These are phyloP conservation scores for Caenorhabditis panamensis DNA, from an alignment of 2,888 invertebrate genomes.

Conservation along the genomic window DNA sequence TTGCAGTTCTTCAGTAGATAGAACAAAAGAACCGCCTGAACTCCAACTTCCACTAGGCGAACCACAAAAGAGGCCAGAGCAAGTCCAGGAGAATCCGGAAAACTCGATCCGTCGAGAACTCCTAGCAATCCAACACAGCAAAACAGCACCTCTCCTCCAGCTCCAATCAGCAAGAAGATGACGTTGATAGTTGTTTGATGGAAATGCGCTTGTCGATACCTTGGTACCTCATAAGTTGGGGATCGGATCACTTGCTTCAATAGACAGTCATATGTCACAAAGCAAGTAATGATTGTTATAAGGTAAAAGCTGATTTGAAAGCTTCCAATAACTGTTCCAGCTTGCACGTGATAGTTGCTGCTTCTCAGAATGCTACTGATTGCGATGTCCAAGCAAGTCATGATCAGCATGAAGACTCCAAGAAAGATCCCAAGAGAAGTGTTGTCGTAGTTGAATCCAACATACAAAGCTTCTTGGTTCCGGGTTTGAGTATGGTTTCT, in stretches of 20 bases:
- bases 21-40: conserved; percentile 30
- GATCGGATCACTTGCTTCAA: conserved; percentile 1
- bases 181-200: conserved; percentile 35
- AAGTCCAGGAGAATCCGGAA: conserved; percentile 6
- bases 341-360: conserved; percentile 8
- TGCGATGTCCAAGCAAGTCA: background rate
- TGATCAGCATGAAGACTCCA: conserved; percentile 7
- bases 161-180: conserved; percentile 34
- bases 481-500: background rate
- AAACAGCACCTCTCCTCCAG: conserved; percentile 25
- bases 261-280: conserved; percentile 5
- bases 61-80: background rate
- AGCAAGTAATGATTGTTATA: conserved; percentile 16
- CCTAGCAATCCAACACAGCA: conserved; percentile 30
- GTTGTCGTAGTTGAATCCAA: conserved; percentile 27
- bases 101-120: conserved; percentile 1
- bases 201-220: background rate
- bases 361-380: conserved; percentile 13
- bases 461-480: background rate
- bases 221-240: background rate
- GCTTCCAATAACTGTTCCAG: conserved; percentile 3
- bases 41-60: conserved; percentile 24
- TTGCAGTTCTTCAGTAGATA: conserved; percentile 21
- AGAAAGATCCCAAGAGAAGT: conserved; percentile 11
- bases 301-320: conserved; percentile 14